These are phyloP conservation scores for Chaenocephalus aceratus DNA, from an alignment of 2,113 vertebrate species.

Conservation along the genomic window DNA sequence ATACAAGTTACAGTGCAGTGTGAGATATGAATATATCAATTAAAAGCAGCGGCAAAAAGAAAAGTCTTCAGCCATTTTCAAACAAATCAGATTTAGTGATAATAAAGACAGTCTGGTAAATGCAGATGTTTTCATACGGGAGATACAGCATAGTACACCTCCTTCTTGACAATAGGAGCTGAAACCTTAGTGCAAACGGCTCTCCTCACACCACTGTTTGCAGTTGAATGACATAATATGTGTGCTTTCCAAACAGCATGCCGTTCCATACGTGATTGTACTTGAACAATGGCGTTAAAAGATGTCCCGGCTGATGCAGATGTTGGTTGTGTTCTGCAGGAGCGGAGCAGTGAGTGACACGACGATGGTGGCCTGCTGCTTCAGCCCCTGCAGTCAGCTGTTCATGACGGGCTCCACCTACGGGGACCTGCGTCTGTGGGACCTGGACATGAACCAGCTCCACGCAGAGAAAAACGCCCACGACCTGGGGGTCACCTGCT, in stretches of 20 bases:
- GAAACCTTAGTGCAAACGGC: neutral
- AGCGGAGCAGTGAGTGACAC: constrained; percentile 88
- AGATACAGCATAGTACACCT: neutral
- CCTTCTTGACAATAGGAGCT: neutral
- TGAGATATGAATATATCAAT: too few species aligned
- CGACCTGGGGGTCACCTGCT: constrained; percentile 95
- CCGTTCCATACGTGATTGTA: neutral
- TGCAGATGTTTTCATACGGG: neutral
- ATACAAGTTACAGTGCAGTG: too few species aligned
- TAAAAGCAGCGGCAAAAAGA: too few species aligned
- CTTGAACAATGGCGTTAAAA: neutral
- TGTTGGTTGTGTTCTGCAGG: constrained; percentile 78
- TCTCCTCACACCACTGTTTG: constrained; percentile 2
- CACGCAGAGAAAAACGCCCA: constrained; percentile 91
- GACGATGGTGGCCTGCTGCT: constrained; percentile 92
- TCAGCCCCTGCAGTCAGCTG: constrained; percentile 90
- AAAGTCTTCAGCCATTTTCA: too few species aligned
- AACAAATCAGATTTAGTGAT: neutral
- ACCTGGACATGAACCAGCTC: constrained; percentile 90
- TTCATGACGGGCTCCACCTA: constrained; percentile 94
- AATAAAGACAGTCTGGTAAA: neutral
- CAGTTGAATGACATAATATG: neutral
- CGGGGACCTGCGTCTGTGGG: constrained; percentile 94
- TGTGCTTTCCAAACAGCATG: neutral
- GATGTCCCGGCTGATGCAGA: constrained; percentile 1